Base-by-base conservation (phyloP, 2,888 invertebrate genomes). In the Clanis bilineata region DNA sequence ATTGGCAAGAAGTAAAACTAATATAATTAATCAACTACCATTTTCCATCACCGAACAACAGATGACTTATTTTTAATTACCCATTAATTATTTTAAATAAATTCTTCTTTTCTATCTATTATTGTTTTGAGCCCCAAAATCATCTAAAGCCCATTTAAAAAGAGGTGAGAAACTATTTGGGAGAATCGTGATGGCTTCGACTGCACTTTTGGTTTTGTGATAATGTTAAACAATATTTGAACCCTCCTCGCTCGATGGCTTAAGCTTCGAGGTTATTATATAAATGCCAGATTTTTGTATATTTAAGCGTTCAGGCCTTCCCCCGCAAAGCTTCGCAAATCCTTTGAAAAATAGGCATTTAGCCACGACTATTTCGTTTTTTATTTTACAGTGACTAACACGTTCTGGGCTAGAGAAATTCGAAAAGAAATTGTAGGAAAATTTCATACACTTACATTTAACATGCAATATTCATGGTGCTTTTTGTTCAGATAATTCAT, bases 1-100 rank as follows among this genome's bases (percentile, higher is more conserved):
- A 88, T 90, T 74, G 91, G 91, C 72, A 94, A 94, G 94, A 94
- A 94, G 93, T 94, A 93, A 79, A 78, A 72, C 62, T 73, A 74
- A 72, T 7, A 41, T 2, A 41, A 69, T 68, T 66, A 70, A 73
- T 63, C 76, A 71, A 70, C 67, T 71, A 73, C 71, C 67, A 74
- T 72, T 77, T 71, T 73, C 68, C 72, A 77, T 73, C 71, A 67
- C 69, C 70, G 63, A 76, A 77, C 67, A 73, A 74, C 77, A 73
- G 74, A 83, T 82, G 76, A 77, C 72, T 76, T 78, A 76, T 74
- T 79, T 76, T 79, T 83, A 83, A 81, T 73, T 79, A 73, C 68
- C 69, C 72, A 71, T 73, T 81, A 81, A 77, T 81, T 80, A 81
- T 77, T 80, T 74, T 76, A 73, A 85, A 84, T 86, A 85, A 85